Conservation (phyloP, 2,888 invertebrate species). For the Coelopa pilipes region DNA sequence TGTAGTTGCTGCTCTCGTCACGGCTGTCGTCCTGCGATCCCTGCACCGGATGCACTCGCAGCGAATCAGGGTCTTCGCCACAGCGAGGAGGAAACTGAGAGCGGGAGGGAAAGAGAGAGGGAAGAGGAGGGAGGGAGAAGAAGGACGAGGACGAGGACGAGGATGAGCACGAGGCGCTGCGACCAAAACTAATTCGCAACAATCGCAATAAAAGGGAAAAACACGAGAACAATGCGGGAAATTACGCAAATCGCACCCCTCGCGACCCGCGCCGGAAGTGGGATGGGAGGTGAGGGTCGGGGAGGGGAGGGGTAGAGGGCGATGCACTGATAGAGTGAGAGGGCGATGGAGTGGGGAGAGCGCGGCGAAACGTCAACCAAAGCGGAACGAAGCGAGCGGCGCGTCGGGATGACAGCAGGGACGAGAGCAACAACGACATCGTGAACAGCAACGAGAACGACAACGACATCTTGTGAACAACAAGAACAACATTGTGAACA, state of each 20-base stretch:
- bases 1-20: too few species aligned
- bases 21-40: neutral
- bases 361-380: conserved; percentile 25
- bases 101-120: too few species aligned
- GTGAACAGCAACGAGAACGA: too few species aligned
- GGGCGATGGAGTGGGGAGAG: neutral
- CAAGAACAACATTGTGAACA: conserved; percentile 20
- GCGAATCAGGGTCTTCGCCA: neutral
- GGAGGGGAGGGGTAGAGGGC: neutral
- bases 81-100: too few species aligned
- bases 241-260: conserved; percentile 39
- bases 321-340: neutral
- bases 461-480: conserved; percentile 4
- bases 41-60: neutral
- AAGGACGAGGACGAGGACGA: too few species aligned
- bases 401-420: neutral
- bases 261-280: neutral
- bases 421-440: conserved; percentile 24
- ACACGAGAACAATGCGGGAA: conserved; percentile 55
- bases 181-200: conserved; percentile 63
- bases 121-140: too few species aligned
- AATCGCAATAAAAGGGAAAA: conserved; percentile 59
- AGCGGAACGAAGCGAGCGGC: conserved; percentile 5
- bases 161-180: conserved; percentile 41
- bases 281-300: neutral